A percentile compares a stretch with the other conserved stretches of the same genome.
phyloP scores from a whole-genome alignment of 2,113 vertebrate genomes.

The Tychaedon coryphoeus region DNA sequence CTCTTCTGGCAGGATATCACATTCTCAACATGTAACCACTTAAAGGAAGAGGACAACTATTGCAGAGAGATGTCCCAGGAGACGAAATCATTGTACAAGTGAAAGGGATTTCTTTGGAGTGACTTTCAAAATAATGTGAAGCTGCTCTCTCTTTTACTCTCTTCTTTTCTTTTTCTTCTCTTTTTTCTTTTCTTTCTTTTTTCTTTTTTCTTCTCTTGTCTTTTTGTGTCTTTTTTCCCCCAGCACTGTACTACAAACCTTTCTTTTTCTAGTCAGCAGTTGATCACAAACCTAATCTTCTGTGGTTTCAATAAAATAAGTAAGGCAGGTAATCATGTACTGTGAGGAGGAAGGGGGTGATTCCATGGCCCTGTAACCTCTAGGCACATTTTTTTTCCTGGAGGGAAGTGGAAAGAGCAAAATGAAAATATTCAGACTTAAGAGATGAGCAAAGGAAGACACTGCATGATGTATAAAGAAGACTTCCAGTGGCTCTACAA shows the following conservation, averaged over 20 bases:
- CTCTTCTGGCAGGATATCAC: conserved; percentile 11
- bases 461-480: neutral
- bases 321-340: neutral
- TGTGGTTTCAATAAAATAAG: neutral
- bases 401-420: neutral
- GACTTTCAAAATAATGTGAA: neutral
- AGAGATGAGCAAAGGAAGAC: neutral
- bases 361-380: neutral
- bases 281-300: neutral
- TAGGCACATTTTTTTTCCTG: neutral
- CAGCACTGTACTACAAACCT: neutral
- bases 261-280: neutral
- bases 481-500: neutral
- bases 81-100: neutral
- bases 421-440: neutral
- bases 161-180: fast-evolving
- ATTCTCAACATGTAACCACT: conserved; percentile 18
- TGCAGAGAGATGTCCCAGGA: neutral
- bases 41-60: conserved; percentile 28
- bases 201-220: neutral
- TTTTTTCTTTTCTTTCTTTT: fast-evolving
- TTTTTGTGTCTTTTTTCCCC: neutral
- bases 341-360: neutral
- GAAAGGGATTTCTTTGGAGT: neutral
- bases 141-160: fast-evolving